Conservation (phyloP, 2,888 invertebrate species). For the Idaea aversata region DNA sequence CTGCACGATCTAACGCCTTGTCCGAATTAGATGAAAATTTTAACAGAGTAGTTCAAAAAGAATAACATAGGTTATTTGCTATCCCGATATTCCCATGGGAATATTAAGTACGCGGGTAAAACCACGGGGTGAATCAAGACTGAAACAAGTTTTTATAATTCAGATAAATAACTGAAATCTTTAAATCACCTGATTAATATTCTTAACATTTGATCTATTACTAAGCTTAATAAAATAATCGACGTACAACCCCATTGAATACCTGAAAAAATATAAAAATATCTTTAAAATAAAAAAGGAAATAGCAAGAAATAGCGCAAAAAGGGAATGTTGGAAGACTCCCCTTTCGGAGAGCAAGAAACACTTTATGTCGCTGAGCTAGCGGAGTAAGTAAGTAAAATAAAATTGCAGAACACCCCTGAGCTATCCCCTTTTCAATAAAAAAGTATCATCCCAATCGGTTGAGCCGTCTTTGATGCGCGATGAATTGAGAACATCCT, state of each 20-base stretch:
- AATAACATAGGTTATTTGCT: not conserved
- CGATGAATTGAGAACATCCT: too few species aligned
- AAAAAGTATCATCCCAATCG: too few species aligned
- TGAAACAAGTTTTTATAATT: not conserved
- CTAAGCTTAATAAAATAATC: conserved; percentile 22
- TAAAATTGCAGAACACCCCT: too few species aligned
- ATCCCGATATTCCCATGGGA: not conserved
- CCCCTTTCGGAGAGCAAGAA: too few species aligned
- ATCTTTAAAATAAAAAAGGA: conserved; percentile 4
- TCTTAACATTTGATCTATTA: conserved; percentile 29
- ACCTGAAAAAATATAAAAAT: conserved; percentile 32
- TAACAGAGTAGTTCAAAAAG: too few species aligned
- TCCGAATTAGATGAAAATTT: too few species aligned
- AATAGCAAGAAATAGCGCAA: not conserved
- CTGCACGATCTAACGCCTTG: too few species aligned
- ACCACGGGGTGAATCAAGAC: not conserved
- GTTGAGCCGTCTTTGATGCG: too few species aligned
- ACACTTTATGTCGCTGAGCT: too few species aligned
- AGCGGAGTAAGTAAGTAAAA: too few species aligned
- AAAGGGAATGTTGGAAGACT: too few species aligned
- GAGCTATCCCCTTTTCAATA: too few species aligned
- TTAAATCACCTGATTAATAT: conserved; percentile 39
- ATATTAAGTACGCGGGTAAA: not conserved
- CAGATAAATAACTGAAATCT: not conserved
- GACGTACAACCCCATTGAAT: conserved; percentile 16